Conservation (phyloP, 2,113 vertebrate species). For the Callospermophilus lateralis region DNA sequence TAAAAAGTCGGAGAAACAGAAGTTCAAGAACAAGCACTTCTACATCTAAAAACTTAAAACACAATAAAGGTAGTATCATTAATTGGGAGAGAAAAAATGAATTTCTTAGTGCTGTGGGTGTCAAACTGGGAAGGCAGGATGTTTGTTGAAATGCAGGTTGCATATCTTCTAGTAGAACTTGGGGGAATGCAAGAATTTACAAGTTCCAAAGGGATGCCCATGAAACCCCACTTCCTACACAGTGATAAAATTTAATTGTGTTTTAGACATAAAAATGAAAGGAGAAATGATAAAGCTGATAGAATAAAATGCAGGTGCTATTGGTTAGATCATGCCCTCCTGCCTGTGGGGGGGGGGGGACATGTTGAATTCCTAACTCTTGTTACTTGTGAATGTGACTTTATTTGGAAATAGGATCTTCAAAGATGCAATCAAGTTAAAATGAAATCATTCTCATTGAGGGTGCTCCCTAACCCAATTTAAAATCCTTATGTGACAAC, state of each 20-base stretch:
- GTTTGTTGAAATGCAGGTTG: not conserved
- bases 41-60: not conserved
- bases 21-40: not conserved
- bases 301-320: not conserved
- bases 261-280: not conserved
- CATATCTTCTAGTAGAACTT: not conserved
- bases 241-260: not conserved
- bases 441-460: not conserved
- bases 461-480: not conserved
- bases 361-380: not conserved
- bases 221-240: not conserved
- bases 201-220: not conserved
- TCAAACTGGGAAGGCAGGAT: not conserved
- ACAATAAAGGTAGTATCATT: not conserved
- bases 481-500: not conserved
- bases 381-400: not conserved
- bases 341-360: not conserved
- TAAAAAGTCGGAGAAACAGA: not conserved
- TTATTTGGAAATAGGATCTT: not conserved
- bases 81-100: not conserved
- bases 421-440: not conserved
- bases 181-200: not conserved
- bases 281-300: not conserved
- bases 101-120: not conserved
- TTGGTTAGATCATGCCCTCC: not conserved